Conservation (phyloP, 2,113 vertebrate genomes). For the Gila orcuttii region DNA sequence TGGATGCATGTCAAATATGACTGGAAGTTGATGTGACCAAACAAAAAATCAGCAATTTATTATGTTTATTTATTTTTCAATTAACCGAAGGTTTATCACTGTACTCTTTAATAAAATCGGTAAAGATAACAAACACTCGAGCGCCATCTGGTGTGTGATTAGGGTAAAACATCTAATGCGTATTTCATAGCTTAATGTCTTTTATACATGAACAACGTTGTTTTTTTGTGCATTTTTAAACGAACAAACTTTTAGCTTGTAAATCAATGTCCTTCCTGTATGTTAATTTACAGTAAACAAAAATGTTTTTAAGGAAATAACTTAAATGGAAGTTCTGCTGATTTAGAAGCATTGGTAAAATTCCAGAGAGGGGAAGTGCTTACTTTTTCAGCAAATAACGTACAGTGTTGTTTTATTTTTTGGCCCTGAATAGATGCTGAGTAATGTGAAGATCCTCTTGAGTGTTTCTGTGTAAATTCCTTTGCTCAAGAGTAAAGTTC, state of each 20-base stretch:
- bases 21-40: background rate
- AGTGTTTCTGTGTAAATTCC: background rate
- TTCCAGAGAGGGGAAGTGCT: background rate
- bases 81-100: background rate
- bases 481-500: background rate
- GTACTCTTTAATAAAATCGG: background rate
- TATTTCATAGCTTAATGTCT: background rate
- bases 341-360: background rate
- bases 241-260: background rate
- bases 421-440: background rate
- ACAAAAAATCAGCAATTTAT: background rate
- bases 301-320: background rate
- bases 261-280: background rate
- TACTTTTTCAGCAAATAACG: background rate
- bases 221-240: background rate
- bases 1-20: background rate
- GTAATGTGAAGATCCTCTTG: background rate
- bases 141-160: slow-evolving; percentile 37
- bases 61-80: too few relatives aligned
- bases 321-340: background rate
- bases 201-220: too few relatives aligned
- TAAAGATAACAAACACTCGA: background rate
- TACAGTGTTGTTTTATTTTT: background rate
- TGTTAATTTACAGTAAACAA: background rate
- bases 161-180: background rate